A percentile compares a stretch with the other conserved stretches of the same genome.
Conservation (phyloP, 37 sponge, comb jelly and placozoan species). For the Eunapius fragilis region DNA sequence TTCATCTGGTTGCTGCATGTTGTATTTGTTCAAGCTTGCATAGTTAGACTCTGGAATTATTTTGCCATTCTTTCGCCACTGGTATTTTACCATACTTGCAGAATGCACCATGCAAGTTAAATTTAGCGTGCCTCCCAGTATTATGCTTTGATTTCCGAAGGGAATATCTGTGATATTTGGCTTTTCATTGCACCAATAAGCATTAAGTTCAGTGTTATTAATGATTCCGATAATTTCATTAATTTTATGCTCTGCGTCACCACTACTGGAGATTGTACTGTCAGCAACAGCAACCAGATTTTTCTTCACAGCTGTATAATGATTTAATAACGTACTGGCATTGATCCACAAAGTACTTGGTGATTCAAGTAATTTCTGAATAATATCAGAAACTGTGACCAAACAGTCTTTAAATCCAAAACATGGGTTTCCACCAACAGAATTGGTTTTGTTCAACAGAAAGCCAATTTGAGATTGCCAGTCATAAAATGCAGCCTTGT, state of each 20-base stretch:
- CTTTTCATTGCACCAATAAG: conserved; percentile 30
- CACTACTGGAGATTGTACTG: neutral
- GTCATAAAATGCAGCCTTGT: conserved; percentile 10
- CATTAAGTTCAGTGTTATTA: neutral
- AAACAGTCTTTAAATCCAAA: conserved; percentile 40
- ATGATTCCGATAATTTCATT: neutral
- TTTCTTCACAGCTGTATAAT: neutral
- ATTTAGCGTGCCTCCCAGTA: neutral
- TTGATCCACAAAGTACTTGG: neutral
- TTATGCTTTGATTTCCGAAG: neutral
- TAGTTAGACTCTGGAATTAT: conserved; percentile 3
- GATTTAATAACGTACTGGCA: neutral
- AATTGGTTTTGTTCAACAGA: neutral
- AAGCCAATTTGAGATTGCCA: conserved; percentile 37
- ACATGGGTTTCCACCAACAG: conserved; percentile 20
- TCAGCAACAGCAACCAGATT: conserved; percentile 4
- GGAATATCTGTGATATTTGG: conserved; percentile 22
- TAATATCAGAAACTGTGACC: neutral
- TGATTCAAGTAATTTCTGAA: neutral
- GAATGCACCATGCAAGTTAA: conserved; percentile 23
- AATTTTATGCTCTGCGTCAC: neutral
- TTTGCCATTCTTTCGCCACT: conserved; percentile 32
- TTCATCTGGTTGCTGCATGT: conserved; percentile 1
- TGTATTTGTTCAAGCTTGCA: neutral
- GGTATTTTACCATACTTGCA: neutral